A percentile compares a stretch with the other conserved stretches of the same genome.
phyloP scores from a whole-genome alignment of 1,140 invertebrate genomes.

The Bombyx mandarina region DNA sequence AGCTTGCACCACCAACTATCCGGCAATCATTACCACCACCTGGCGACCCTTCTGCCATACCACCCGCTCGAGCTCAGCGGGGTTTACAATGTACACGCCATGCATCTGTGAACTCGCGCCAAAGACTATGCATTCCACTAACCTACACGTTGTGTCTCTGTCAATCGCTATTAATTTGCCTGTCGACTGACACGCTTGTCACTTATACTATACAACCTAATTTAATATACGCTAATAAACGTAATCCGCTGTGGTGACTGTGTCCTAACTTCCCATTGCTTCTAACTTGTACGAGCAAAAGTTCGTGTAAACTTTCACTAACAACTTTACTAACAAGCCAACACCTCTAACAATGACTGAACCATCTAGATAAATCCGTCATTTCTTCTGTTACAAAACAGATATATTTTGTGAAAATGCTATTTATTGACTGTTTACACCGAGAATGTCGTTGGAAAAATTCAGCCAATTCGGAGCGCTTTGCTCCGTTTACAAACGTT shows the following conservation, averaged over 20 bases:
- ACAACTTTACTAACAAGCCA: slow-evolving; percentile 67
- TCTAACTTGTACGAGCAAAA: slow-evolving; percentile 53
- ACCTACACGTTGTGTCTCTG: slow-evolving; percentile 33
- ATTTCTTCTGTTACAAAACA: slow-evolving; percentile 65
- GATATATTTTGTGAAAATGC: slow-evolving; percentile 60
- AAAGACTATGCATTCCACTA: slow-evolving; percentile 67
- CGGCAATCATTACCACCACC: slow-evolving; percentile 77
- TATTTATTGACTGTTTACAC: slow-evolving; percentile 66
- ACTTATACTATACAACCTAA: slow-evolving; percentile 14
- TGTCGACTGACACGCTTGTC: slow-evolving; percentile 34
- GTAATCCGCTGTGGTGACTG: slow-evolving; percentile 46
- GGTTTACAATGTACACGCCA: slow-evolving; percentile 81
- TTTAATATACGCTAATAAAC: slow-evolving; percentile 30
- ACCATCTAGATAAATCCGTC: slow-evolving; percentile 66
- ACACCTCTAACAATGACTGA: slow-evolving; percentile 66
- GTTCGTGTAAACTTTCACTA: slow-evolving; percentile 59
- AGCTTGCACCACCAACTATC: slow-evolving; percentile 78
- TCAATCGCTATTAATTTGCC: slow-evolving; percentile 43
- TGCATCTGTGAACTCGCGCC: slow-evolving; percentile 83
- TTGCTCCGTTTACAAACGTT: slow-evolving; percentile 56
- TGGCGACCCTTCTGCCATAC: slow-evolving; percentile 74
- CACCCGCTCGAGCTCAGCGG: slow-evolving; percentile 76
- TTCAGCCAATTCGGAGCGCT: slow-evolving; percentile 54
- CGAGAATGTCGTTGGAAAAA: slow-evolving; percentile 50
- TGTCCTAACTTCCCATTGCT: slow-evolving; percentile 48